A percentile compares a stretch with the other conserved stretches of the same genome.
Evolutionary conservation across 2,888 invertebrate species (phyloP).

Genomic region (Cancer borealis): DNA sequence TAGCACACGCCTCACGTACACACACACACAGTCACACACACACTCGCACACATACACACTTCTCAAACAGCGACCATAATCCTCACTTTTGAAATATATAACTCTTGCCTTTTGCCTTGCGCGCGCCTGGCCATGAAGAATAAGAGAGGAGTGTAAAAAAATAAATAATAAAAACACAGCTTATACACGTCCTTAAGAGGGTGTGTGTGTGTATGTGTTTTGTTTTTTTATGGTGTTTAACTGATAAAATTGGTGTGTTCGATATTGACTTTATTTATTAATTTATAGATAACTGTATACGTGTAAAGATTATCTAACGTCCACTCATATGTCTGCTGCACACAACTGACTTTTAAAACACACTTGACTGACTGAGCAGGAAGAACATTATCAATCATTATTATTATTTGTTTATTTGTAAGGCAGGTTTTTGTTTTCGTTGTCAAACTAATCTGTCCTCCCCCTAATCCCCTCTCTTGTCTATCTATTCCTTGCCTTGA

Average conservation of each 20-base stretch:
- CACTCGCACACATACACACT: not conserved
- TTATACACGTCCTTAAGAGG: no score
- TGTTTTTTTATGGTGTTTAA: no score
- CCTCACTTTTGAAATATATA: not conserved
- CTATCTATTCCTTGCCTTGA: not conserved
- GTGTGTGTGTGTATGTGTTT: no score
- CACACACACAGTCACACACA: no score
- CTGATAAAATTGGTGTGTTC: no score
- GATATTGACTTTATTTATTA: no score
- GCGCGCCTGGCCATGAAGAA: not conserved
- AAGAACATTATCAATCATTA: not conserved
- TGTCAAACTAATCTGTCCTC: not conserved
- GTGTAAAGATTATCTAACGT: no score
- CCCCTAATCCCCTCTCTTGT: not conserved
- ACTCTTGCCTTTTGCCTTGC: not conserved
- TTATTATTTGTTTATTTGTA: not conserved
- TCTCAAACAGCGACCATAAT: not conserved
- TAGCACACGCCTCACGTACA: slow-evolving; percentile 1
- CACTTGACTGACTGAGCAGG: not conserved
- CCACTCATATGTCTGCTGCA: no score
- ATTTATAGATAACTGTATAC: no score
- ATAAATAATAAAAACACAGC: no score
- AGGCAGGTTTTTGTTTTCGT: not conserved
- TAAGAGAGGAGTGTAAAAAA: no score
- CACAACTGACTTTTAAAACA: not conserved